Evolutionary conservation across 2,797 vertebrate genomes (phyloP).

Genomic region (Dendrocincla tyrannina): DNA sequence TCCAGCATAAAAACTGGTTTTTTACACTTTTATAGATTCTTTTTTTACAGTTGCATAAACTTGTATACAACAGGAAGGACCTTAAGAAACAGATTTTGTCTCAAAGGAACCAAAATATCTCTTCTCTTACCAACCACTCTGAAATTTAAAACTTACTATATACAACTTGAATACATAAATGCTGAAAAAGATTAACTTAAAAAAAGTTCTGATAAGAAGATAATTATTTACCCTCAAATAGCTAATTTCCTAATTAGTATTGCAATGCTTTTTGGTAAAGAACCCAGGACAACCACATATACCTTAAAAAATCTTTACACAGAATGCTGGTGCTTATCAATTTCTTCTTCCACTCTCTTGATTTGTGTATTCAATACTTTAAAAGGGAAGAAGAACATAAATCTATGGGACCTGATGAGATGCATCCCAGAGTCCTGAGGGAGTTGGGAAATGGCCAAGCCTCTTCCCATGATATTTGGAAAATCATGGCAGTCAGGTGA

Average conservation of each 20-base stretch:
- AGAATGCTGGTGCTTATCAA: neutral
- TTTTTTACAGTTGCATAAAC: neutral
- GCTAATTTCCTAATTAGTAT: neutral
- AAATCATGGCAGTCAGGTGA: neutral
- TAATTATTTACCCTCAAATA: neutral
- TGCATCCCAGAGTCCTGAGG: neutral
- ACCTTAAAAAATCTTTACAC: neutral
- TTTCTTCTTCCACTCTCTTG: neutral
- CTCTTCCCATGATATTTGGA: neutral
- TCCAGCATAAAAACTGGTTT: neutral
- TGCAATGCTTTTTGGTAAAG: rapidly evolving
- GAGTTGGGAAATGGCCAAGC: rapidly evolving
- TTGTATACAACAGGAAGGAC: neutral
- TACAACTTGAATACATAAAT: neutral
- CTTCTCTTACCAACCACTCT: neutral
- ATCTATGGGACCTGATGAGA: neutral
- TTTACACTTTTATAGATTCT: neutral
- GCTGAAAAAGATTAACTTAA: neutral
- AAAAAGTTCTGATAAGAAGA: neutral
- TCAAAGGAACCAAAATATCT: neutral
- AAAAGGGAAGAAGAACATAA: neutral
- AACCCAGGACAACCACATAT: neutral
- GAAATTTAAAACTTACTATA: neutral
- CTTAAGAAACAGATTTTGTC: neutral
- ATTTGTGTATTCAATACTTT: neutral